Conservation (phyloP, 1,140 invertebrate genomes). For the Atta texana region DNA sequence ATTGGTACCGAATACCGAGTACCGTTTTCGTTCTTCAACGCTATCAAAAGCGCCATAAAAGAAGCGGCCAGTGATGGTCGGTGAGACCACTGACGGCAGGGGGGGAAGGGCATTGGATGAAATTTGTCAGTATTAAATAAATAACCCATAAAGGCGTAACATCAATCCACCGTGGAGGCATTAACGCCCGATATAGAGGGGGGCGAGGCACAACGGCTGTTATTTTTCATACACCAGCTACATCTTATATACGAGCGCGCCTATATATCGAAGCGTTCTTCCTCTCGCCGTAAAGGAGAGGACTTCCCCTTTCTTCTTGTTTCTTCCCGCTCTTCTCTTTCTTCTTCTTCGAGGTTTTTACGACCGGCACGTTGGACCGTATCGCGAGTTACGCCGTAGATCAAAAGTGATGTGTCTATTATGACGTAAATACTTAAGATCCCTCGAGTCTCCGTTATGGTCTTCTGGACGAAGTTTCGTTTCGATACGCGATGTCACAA, state of each 20-base stretch:
- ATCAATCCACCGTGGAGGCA: conserved; percentile 84
- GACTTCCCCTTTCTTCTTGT: conserved; percentile 68
- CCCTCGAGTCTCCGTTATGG: conserved; percentile 57
- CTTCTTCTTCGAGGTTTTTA: conserved; percentile 83
- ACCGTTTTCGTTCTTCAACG: conserved; percentile 71
- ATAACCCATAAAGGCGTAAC: conserved; percentile 85
- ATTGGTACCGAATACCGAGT: conserved; percentile 45
- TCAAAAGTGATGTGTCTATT: conserved; percentile 85
- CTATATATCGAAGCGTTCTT: conserved; percentile 53
- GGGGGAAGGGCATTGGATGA: conserved; percentile 70
- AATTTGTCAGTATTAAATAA: conserved; percentile 87
- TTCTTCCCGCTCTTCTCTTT: conserved; percentile 62
- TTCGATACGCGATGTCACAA: conserved; percentile 41
- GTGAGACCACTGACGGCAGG: conserved; percentile 61
- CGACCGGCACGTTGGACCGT: conserved; percentile 83
- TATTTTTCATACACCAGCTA: conserved; percentile 85
- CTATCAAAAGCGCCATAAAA: conserved; percentile 83
- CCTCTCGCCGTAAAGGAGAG: conserved; percentile 68
- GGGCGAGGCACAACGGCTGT: conserved; percentile 77
- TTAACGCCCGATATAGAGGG: conserved; percentile 84
- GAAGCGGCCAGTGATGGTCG: conserved; percentile 70
- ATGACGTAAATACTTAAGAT: conserved; percentile 82
- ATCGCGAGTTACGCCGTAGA: conserved; percentile 79
- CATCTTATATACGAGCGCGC: conserved; percentile 79
- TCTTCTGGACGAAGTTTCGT: conserved; percentile 7